Conservation (phyloP, 2,113 vertebrate genomes). For the Nerophis lumbriciformis region DNA sequence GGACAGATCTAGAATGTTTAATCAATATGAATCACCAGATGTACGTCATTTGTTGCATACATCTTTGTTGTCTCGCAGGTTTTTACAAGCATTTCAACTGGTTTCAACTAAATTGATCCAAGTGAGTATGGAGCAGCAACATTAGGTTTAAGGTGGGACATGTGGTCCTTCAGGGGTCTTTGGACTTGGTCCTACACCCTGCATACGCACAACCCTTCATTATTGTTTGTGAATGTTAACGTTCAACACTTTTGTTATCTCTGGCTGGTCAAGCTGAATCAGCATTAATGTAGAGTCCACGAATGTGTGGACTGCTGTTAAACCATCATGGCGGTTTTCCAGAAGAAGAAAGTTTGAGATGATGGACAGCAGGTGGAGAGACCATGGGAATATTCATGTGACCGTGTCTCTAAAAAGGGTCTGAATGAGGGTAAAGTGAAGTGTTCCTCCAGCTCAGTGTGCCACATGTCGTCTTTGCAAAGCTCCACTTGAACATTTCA, state of each 20-base stretch:
- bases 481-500: background rate
- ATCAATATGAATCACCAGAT: too few relatives aligned
- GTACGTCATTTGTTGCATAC: too few relatives aligned
- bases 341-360: background rate
- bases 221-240: background rate
- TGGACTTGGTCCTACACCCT: too few relatives aligned
- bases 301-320: conserved; percentile 9
- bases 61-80: too few relatives aligned
- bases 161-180: too few relatives aligned
- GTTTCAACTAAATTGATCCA: too few relatives aligned
- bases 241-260: conserved; percentile 23
- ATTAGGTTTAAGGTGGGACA: too few relatives aligned
- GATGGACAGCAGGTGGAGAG: background rate
- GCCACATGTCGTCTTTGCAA: background rate
- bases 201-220: background rate
- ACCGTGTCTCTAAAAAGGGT: background rate
- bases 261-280: conserved; percentile 5
- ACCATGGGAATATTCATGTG: background rate
- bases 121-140: too few relatives aligned
- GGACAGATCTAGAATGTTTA: too few relatives aligned
- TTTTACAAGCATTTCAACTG: too few relatives aligned
- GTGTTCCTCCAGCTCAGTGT: background rate
- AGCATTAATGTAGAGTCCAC: background rate
- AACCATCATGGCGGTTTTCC: background rate
- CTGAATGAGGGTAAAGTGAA: background rate